These are phyloP conservation scores for Antidorcas marsupialis DNA, from an alignment of 2,113 vertebrate species.

Conservation along the genomic window DNA sequence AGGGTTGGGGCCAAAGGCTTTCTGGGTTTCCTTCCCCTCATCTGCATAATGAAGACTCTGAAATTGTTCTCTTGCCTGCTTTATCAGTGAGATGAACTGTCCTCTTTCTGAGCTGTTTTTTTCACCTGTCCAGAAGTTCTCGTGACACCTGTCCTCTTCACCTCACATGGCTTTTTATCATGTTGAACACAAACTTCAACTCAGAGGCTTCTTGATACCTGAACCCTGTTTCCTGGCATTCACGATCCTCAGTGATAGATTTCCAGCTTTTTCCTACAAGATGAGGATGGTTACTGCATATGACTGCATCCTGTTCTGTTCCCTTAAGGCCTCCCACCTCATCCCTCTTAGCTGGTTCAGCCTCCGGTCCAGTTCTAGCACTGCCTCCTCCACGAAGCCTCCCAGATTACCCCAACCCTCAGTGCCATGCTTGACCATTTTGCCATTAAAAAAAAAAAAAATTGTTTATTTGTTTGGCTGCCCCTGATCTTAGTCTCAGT, in stretches of 20 bases:
- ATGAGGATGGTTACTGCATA: neutral
- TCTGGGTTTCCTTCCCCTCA: neutral
- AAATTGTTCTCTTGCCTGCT: neutral
- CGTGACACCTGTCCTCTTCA: neutral
- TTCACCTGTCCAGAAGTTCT: neutral
- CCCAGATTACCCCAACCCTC: neutral
- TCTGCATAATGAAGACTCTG: neutral
- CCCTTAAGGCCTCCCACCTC: neutral
- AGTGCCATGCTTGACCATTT: neutral
- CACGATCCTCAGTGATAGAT: rapidly evolving
- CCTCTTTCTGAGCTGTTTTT: neutral
- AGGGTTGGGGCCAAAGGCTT: neutral
- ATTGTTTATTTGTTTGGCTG: neutral
- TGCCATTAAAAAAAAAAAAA: neutral
- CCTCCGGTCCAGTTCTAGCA: neutral
- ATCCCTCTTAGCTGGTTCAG: neutral
- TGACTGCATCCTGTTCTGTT: neutral
- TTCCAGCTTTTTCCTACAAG: neutral
- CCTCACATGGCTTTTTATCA: neutral
- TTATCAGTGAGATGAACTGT: neutral
- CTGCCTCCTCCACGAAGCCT: neutral
- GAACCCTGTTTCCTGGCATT: neutral
- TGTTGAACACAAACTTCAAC: neutral
- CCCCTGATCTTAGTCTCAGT: neutral
- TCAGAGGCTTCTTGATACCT: neutral